These are phyloP conservation scores for Pseudopipra pipra DNA, from an alignment of 2,113 vertebrate genomes.

Conservation along the genomic window DNA sequence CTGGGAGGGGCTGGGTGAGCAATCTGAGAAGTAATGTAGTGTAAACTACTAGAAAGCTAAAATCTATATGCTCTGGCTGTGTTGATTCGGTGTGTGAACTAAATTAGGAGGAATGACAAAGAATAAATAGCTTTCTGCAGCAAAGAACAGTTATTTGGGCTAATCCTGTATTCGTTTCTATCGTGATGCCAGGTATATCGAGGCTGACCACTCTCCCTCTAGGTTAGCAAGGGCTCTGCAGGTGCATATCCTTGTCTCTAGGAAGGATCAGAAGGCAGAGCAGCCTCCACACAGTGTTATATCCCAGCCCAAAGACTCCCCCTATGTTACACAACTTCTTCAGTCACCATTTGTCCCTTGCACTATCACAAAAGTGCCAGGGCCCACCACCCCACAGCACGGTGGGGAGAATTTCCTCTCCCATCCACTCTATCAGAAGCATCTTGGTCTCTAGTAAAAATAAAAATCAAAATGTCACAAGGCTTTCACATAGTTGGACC, in stretches of 20 bases:
- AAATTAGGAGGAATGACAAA: background rate
- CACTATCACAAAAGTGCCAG: background rate
- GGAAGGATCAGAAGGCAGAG: background rate
- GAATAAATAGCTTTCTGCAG: background rate
- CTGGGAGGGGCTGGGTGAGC: background rate
- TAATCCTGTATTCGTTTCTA: background rate
- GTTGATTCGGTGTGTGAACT: background rate
- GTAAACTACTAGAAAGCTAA: background rate
- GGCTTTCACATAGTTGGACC: background rate
- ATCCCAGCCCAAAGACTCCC: background rate
- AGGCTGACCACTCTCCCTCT: background rate
- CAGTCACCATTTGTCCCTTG: background rate
- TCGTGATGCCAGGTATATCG: background rate
- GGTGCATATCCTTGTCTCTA: background rate
- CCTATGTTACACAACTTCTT: background rate
- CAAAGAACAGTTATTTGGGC: background rate
- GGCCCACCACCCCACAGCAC: background rate
- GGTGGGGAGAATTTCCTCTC: background rate
- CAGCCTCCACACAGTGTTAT: fast-evolving
- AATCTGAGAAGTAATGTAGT: background rate
- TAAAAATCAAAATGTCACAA: background rate
- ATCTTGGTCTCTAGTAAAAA: background rate
- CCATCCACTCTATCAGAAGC: background rate
- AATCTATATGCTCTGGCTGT: background rate
- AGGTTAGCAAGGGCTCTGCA: background rate